These are phyloP conservation scores for Chamaea fasciata DNA, from an alignment of 2,113 vertebrate genomes.

Conservation along the genomic window DNA sequence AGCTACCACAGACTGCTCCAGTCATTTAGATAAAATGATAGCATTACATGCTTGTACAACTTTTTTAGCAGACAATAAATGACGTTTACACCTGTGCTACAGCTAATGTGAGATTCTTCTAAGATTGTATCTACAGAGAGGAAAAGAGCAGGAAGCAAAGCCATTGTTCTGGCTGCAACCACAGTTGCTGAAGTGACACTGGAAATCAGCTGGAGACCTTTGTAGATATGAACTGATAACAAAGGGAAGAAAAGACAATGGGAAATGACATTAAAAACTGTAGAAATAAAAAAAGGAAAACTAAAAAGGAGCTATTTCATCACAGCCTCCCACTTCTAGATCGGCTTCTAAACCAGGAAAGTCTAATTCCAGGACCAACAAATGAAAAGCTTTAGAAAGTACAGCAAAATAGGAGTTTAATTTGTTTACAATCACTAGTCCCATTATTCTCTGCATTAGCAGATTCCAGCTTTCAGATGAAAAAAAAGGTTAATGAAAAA, in stretches of 20 bases:
- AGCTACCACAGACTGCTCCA: not conserved
- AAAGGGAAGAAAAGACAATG: not conserved
- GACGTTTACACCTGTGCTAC: not conserved
- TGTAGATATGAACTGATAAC: not conserved
- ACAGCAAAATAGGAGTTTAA: not conserved
- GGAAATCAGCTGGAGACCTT: not conserved
- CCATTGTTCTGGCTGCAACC: not conserved
- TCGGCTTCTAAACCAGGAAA: not conserved
- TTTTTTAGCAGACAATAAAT: not conserved
- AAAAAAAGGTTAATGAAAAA: slow-evolving; percentile 6
- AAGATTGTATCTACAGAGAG: fast-evolving
- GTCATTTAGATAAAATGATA: not conserved
- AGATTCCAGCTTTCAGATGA: not conserved
- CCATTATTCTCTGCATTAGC: not conserved
- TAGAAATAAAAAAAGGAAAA: not conserved
- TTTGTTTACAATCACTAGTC: not conserved
- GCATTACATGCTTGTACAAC: not conserved
- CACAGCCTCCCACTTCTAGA: not conserved
- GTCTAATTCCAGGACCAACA: not conserved
- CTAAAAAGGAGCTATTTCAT: not conserved
- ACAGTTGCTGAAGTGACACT: not conserved
- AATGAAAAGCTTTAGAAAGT: slow-evolving; percentile 1
- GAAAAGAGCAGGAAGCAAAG: not conserved
- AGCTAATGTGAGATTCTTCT: not conserved
- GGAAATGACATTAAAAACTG: not conserved